Evolutionary conservation across 2,888 invertebrate species (phyloP).

Genomic region (Oxystoma pomonae): DNA sequence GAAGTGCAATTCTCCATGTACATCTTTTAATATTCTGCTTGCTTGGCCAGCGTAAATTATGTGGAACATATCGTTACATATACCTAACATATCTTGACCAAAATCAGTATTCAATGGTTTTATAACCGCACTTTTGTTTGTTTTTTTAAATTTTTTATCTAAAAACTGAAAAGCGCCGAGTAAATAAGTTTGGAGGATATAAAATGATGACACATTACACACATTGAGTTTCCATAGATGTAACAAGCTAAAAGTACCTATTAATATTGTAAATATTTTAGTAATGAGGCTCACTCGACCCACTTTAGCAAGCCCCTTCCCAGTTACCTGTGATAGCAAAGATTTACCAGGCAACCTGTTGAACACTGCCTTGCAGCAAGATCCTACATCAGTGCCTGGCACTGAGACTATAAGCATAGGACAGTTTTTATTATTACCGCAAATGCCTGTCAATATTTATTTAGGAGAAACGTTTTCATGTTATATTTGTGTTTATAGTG

Average conservation of each 20-base stretch:
- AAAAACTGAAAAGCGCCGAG: too few species aligned
- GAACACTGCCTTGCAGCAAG: slow-evolving; percentile 72
- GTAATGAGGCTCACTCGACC: slow-evolving; percentile 96
- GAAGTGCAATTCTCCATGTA: too few species aligned
- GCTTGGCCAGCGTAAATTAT: slow-evolving; percentile 2
- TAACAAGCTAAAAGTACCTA: slow-evolving; percentile 11
- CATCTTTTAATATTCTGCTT: not conserved
- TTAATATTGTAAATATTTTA: too few species aligned
- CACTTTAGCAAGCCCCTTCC: slow-evolving; percentile 75
- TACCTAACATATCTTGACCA: too few species aligned
- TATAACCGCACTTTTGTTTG: too few species aligned
- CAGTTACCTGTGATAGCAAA: slow-evolving; percentile 79
- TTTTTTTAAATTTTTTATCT: not conserved
- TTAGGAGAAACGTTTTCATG: slow-evolving; percentile 98
- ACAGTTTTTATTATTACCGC: slow-evolving; percentile 88
- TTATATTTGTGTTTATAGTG: slow-evolving; percentile 96
- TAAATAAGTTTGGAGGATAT: too few species aligned
- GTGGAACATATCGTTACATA: too few species aligned
- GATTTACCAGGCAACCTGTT: slow-evolving; percentile 81
- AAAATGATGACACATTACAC: too few species aligned
- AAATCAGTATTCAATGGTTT: too few species aligned
- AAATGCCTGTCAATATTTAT: slow-evolving; percentile 97
- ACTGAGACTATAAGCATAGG: slow-evolving; percentile 82
- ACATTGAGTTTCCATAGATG: slow-evolving; percentile 6
- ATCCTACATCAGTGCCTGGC: slow-evolving; percentile 78